Conservation (phyloP, 2,797 vertebrate genomes). For the Scleropages formosus region DNA sequence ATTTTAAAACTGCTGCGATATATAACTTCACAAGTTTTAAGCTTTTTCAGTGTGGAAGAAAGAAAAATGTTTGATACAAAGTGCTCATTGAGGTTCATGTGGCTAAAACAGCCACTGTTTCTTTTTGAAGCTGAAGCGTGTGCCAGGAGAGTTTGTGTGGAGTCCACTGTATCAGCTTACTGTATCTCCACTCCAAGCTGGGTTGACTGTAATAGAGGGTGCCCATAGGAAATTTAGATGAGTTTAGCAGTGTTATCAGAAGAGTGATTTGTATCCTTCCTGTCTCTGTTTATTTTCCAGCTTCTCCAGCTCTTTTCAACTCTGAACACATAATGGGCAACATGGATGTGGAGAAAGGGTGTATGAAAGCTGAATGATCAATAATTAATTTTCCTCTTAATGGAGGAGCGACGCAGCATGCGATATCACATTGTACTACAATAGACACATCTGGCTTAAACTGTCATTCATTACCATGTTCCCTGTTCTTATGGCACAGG, state of each 20-base stretch:
- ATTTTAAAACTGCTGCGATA: slow-evolving; percentile 7
- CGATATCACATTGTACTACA: background rate
- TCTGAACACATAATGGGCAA: background rate
- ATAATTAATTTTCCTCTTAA: background rate
- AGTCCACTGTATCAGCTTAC: background rate
- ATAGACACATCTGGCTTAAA: background rate
- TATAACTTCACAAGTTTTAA: background rate
- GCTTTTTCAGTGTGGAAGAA: background rate
- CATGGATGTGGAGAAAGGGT: background rate
- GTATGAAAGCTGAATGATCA: background rate
- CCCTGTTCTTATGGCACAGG: background rate
- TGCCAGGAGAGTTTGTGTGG: slow-evolving; percentile 3
- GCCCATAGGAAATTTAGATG: slow-evolving; percentile 48
- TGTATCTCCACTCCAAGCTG: slow-evolving; percentile 38
- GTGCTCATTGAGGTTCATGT: background rate
- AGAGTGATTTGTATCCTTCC: slow-evolving; percentile 62
- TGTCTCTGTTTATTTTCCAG: slow-evolving; percentile 60
- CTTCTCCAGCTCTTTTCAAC: slow-evolving; percentile 38
- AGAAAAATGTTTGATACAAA: background rate
- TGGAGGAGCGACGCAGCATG: background rate
- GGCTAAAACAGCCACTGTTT: background rate
- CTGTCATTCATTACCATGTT: background rate
- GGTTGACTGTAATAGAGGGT: slow-evolving; percentile 42
- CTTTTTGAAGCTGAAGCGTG: background rate
- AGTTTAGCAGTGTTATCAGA: slow-evolving; percentile 42